Evolutionary conservation across 1,140 invertebrate genomes (phyloP).

Genomic region (Drosophila pectinifera): DNA sequence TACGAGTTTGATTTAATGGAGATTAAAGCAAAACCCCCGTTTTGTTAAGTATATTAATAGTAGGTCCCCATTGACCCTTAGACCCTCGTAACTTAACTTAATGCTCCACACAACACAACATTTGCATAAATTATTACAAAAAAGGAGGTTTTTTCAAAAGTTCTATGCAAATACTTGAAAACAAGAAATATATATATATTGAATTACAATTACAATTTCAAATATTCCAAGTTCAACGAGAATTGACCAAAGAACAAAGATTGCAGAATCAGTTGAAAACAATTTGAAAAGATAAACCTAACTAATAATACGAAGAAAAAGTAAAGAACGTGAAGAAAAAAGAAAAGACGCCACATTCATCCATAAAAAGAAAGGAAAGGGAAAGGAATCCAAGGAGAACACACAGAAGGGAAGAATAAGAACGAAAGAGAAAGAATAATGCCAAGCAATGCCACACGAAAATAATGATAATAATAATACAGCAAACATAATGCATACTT

Average conservation of each 20-base stretch:
- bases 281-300: conserved; percentile 30
- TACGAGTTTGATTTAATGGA: conserved; percentile 40
- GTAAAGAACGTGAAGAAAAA: conserved; percentile 45
- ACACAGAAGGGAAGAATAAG: conserved; percentile 9
- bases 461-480: conserved; percentile 62
- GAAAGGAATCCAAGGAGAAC: conserved; percentile 21
- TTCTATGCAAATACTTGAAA: conserved; percentile 71
- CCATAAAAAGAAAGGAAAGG: conserved; percentile 60
- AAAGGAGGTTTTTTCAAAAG: conserved; percentile 70
- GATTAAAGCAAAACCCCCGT: conserved; percentile 24
- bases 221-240: conserved; percentile 41
- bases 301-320: not conserved
- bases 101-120: conserved; percentile 35
- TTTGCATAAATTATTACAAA: conserved; percentile 27
- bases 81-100: conserved; percentile 1
- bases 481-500: conserved; percentile 55
- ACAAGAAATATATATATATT: conserved; percentile 17
- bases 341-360: conserved; percentile 78
- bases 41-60: conserved; percentile 17
- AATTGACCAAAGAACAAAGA: conserved; percentile 32
- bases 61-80: not conserved
- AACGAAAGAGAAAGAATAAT: conserved; percentile 22
- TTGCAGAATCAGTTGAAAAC: conserved; percentile 27
- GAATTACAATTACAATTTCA: conserved; percentile 37
- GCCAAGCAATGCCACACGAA: conserved; percentile 54